phyloP scores from a whole-genome alignment of 2,113 vertebrate species.

The Phalacrocorax brasilianus region DNA sequence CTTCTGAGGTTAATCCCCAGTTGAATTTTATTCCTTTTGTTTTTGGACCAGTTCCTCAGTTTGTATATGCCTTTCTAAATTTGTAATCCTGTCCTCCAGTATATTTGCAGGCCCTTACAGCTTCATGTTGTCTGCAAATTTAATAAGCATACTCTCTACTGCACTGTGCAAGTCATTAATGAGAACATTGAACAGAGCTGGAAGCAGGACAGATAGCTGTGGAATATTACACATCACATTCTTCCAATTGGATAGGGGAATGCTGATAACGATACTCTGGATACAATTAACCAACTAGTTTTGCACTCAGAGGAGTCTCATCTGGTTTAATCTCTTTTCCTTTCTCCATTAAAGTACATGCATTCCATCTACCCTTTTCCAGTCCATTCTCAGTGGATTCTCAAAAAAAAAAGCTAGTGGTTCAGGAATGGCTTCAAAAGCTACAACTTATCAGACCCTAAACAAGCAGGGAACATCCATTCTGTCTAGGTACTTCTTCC shows the following conservation, averaged over 20 bases:
- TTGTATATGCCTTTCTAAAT: neutral
- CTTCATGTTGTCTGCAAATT: neutral
- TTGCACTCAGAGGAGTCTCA: neutral
- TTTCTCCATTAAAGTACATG: neutral
- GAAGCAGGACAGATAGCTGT: constrained; percentile 32
- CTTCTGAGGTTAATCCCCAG: neutral
- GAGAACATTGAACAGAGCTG: neutral
- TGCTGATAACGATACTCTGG: constrained; percentile 2
- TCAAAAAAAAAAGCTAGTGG: neutral
- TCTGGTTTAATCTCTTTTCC: constrained; percentile 31
- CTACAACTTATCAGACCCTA: neutral
- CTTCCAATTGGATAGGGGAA: constrained; percentile 8
- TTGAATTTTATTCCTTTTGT: neutral
- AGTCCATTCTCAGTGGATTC: neutral
- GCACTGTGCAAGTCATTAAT: constrained; percentile 26
- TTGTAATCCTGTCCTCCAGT: neutral
- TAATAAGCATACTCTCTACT: neutral
- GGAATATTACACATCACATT: constrained; percentile 26
- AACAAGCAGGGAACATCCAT: neutral
- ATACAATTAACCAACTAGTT: neutral
- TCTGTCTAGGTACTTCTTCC: neutral
- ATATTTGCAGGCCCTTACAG: neutral
- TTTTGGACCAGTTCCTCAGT: neutral
- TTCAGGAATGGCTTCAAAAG: neutral
- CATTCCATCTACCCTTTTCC: neutral